Evolutionary conservation across 2,797 vertebrate genomes (phyloP), one percentile per base, ranked within the genome.

Genomic region (Enteromius radiatus): DNA sequence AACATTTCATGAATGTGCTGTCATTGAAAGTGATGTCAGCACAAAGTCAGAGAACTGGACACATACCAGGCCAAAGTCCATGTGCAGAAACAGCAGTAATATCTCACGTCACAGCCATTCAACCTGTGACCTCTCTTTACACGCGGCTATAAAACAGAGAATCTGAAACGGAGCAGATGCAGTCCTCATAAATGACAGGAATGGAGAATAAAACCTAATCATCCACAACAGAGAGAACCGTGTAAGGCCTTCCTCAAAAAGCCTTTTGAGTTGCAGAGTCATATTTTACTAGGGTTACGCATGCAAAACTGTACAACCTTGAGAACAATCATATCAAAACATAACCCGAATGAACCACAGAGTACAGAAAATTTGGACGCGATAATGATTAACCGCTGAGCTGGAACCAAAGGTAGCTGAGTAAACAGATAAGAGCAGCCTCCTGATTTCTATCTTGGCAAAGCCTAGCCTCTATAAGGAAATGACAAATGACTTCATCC

Each of bases 301-400:
- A 38, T 15, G 49, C 71, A 74, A 74, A 74, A 15, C 21, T 23
- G 28, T 4, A 3, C 8, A 23, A 74, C 63, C 31, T 21, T 19
- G 11, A 80, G 23, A 41, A 47, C 33, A 65, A 28, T 21, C 31
- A 11, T 43, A 45, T 59, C 31, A n/a, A 80, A 52, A 67, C 56
- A 75, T 3, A 0, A 49, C 64, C 43, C 11, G 17, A n/a, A 11
- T 14, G n/a, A 76, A 28, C 1, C 52, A 23, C 78, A 84, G 69
- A 78, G 81, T 76, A 28, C 84, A 80, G 64, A 49, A 49, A 45
- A 52, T 65, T 36, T 33, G 26, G 23, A 47, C 1, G 14, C 7
- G 54, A 74, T 54, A 87, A 87, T 86, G 71, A 86, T 87, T 87
- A 87, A 87, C 84, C 14, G 28, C 41, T 26, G 38, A 67, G 28